Evolutionary conservation across 2,797 vertebrate species (phyloP).

Genomic region (Cossypha caffra): DNA sequence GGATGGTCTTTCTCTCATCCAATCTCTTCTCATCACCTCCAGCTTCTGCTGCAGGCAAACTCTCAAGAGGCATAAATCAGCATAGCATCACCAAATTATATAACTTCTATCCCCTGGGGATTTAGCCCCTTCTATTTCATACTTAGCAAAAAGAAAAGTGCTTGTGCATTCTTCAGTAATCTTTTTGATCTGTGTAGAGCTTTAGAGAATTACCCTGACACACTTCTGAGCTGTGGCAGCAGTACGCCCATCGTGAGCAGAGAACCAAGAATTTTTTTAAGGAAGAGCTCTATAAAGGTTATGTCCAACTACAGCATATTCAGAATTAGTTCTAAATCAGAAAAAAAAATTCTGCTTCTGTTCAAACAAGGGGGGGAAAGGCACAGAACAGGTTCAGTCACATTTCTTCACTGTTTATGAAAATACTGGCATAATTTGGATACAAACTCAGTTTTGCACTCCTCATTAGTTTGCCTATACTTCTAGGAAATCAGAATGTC

Average conservation of each 20-base stretch:
- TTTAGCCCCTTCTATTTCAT: conserved; percentile 25
- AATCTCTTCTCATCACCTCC: conserved; percentile 57
- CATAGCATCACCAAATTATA: conserved; percentile 26
- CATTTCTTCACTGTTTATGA: background rate
- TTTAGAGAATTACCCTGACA: background rate
- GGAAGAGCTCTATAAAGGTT: background rate
- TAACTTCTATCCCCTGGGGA: background rate
- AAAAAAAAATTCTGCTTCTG: background rate
- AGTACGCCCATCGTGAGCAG: background rate
- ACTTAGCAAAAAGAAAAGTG: background rate
- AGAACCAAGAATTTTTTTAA: background rate
- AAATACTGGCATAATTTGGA: background rate
- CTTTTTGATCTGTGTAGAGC: background rate
- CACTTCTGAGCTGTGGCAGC: background rate
- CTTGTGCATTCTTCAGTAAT: background rate
- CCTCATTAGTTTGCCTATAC: background rate
- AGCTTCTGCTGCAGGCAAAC: conserved; percentile 57
- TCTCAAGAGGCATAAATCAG: conserved; percentile 57
- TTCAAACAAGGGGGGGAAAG: background rate
- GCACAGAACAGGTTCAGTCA: background rate
- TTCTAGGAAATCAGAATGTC: background rate
- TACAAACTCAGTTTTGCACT: background rate
- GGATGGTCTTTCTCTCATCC: conserved; percentile 53
- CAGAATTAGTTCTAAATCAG: background rate
- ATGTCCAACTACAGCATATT: background rate